phyloP scores from a whole-genome alignment of 2,888 invertebrate species.

The Rhynchonema sp. region DNA sequence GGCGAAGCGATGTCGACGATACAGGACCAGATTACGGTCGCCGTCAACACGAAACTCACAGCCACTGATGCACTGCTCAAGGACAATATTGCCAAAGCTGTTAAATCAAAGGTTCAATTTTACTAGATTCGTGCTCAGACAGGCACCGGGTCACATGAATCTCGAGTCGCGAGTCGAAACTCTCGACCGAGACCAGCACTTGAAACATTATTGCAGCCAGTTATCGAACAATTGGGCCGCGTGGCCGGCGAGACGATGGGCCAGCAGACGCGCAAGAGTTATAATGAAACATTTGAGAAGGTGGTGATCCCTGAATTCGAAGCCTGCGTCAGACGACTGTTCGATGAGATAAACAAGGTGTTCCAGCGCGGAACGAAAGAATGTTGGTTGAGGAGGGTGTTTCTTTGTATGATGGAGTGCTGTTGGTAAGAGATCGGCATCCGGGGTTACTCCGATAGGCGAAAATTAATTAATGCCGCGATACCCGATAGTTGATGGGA shows the following conservation, averaged over 20 bases:
- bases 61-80: slow-evolving; percentile 53
- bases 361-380: slow-evolving; percentile 73
- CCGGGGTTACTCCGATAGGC: too few species aligned
- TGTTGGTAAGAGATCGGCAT: too few species aligned
- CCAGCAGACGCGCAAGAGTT: slow-evolving; percentile 34
- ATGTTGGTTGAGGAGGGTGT: slow-evolving; percentile 42
- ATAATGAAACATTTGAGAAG: slow-evolving; percentile 54
- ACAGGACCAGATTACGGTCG: slow-evolving; percentile 23
- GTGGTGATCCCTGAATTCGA: slow-evolving; percentile 61
- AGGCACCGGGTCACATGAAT: too few species aligned
- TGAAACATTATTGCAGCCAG: not conserved
- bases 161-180: too few species aligned
- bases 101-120: slow-evolving; percentile 58
- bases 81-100: slow-evolving; percentile 57
- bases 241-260: not conserved
- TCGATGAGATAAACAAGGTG: slow-evolving; percentile 65
- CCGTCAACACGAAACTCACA: slow-evolving; percentile 50
- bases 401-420: too few species aligned
- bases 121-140: too few species aligned
- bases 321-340: slow-evolving; percentile 62
- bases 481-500: too few species aligned
- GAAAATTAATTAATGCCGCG: too few species aligned
- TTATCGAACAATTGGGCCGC: not conserved
- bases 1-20: not conserved
- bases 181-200: too few species aligned